These are phyloP conservation scores for Dichetophora obliterata DNA, from an alignment of 2,888 invertebrate species.

Conservation along the genomic window DNA sequence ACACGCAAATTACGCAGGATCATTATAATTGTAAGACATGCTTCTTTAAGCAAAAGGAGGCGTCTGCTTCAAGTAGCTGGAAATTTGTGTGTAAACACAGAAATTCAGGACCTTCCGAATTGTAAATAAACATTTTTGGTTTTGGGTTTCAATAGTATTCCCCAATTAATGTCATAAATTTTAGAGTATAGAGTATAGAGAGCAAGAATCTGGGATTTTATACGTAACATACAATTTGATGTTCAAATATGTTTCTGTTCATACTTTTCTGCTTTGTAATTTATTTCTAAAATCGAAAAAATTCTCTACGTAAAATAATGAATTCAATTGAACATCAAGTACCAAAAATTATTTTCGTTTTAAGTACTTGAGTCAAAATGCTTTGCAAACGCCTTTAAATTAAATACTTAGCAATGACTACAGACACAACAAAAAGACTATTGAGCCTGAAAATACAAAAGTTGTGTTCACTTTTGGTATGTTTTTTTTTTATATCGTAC, in stretches of 20 bases:
- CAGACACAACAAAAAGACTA: not conserved
- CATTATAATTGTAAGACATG: not conserved
- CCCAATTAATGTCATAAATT: not conserved
- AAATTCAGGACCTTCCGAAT: conserved; percentile 34
- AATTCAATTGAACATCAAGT: too few relatives aligned
- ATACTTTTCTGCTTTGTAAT: not conserved
- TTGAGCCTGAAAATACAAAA: not conserved
- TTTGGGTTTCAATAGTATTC: not conserved
- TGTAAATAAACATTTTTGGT: conserved; percentile 27
- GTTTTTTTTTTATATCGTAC: not conserved
- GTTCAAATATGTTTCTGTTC: too few relatives aligned
- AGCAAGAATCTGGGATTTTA: not conserved
- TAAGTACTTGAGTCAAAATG: conserved; percentile 43
- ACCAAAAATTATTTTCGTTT: not conserved
- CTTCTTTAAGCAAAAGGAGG: not conserved
- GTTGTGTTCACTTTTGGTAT: conserved; percentile 9
- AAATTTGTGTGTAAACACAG: conserved; percentile 15
- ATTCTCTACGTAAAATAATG: not conserved
- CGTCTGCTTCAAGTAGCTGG: conserved; percentile 24
- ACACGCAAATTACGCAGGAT: conserved; percentile 27
- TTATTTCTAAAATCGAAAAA: not conserved
- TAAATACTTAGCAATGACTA: conserved; percentile 12
- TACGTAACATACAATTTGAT: too few relatives aligned
- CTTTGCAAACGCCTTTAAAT: conserved; percentile 36
- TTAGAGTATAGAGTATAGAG: too few relatives aligned